A percentile compares a stretch with the other conserved stretches of the same genome.
Evolutionary conservation across 53 echinoderm and acorn worm species (phyloP).

Genomic region (Mesocentrotus franciscanus): DNA sequence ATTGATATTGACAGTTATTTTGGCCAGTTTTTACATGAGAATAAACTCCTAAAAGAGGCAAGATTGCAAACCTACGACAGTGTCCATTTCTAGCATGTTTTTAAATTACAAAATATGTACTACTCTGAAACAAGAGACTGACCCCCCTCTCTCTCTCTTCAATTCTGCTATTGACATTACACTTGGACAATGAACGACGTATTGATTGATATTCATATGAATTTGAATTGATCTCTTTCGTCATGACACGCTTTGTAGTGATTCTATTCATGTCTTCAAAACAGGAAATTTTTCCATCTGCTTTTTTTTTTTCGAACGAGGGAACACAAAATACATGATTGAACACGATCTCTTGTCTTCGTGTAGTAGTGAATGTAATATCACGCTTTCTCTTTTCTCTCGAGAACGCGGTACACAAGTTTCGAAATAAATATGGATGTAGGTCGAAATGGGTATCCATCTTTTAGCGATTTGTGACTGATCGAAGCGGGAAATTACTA

Average conservation of each 20-base stretch:
- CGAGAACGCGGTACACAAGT: not conserved
- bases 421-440: not conserved
- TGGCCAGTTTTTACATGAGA: too few species aligned
- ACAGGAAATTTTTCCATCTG: constrained; percentile 49
- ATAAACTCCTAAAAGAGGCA: too few species aligned
- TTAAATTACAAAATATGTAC: not conserved
- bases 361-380: not conserved
- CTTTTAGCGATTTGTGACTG: constrained; percentile 16
- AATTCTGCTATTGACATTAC: constrained; percentile 19
- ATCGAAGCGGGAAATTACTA: constrained; percentile 6
- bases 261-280: constrained; percentile 34
- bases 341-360: not conserved
- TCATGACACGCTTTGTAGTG: constrained; percentile 11
- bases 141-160: not conserved
- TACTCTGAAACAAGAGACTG: not conserved
- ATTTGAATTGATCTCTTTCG: constrained; percentile 30
- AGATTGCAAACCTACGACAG: too few species aligned
- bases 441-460: constrained; percentile 8
- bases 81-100: too few species aligned
- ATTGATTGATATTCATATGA: constrained; percentile 35
- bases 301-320: not conserved
- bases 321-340: constrained; percentile 6
- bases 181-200: not conserved
- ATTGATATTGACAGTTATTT: too few species aligned
- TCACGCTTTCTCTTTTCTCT: not conserved